Percentiles rank a stretch among this genome's conserved stretches.
Evolutionary conservation across 1,140 invertebrate genomes (phyloP).

Genomic region (Drosophila parvula): DNA sequence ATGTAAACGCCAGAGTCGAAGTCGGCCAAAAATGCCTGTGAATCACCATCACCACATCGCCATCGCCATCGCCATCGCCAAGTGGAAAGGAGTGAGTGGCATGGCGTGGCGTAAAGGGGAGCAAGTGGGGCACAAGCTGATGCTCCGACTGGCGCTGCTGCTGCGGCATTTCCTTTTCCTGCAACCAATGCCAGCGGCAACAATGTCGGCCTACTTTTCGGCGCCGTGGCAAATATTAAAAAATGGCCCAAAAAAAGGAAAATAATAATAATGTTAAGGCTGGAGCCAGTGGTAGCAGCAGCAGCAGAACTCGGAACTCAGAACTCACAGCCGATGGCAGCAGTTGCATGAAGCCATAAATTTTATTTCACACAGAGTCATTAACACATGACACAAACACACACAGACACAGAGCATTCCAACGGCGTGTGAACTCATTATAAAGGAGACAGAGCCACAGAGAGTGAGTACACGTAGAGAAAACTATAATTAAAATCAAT

Average conservation of each 20-base stretch:
- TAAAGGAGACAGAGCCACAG: slow-evolving; percentile 49
- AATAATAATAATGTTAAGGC: slow-evolving; percentile 65
- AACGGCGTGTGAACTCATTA: slow-evolving; percentile 80
- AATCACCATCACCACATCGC: slow-evolving; percentile 18
- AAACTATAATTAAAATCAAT: not conserved
- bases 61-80: slow-evolving; percentile 4
- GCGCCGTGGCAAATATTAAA: slow-evolving; percentile 74
- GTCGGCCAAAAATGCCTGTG: slow-evolving; percentile 54
- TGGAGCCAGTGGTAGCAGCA: slow-evolving; percentile 14
- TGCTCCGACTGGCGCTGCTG: slow-evolving; percentile 42
- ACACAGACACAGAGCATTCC: slow-evolving; percentile 35
- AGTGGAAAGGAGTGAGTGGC: slow-evolving; percentile 12
- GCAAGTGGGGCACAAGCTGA: slow-evolving; percentile 30
- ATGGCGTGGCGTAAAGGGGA: slow-evolving; percentile 1
- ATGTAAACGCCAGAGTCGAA: slow-evolving; percentile 76
- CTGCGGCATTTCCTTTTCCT: slow-evolving; percentile 80
- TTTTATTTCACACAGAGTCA: slow-evolving; percentile 82
- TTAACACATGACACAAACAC: slow-evolving; percentile 79
- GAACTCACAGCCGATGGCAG: slow-evolving; percentile 57
- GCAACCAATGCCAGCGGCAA: slow-evolving; percentile 75
- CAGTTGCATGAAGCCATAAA: slow-evolving; percentile 82
- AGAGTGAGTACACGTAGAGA: not conserved
- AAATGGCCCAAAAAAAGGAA: slow-evolving; percentile 61
- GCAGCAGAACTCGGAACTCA: slow-evolving; percentile 12
- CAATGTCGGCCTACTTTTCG: slow-evolving; percentile 81